Conservation (phyloP, 2,888 invertebrate genomes). For the Chaitophorus viminalis region DNA sequence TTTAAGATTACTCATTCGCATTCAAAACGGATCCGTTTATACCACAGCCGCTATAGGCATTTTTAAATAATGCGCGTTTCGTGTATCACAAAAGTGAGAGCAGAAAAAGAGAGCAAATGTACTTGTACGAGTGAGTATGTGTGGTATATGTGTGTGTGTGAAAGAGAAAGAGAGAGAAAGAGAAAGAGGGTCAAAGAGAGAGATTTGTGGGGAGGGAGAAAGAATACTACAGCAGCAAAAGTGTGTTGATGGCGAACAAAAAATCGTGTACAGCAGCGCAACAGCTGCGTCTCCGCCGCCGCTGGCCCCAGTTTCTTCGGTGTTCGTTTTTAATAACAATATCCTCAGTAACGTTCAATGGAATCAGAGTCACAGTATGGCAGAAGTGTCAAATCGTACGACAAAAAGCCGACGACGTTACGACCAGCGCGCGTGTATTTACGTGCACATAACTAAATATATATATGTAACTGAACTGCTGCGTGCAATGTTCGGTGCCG, state of each 20-base stretch:
- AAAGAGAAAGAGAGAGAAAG: neutral
- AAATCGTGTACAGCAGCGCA: slow-evolving; percentile 6
- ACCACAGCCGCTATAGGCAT: neutral
- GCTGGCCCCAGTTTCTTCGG: slow-evolving; percentile 1
- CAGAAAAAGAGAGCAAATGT: neutral
- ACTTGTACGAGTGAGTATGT: too few species aligned
- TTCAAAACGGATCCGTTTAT: neutral
- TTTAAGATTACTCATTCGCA: neutral
- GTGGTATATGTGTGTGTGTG: too few species aligned
- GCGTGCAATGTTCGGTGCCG: slow-evolving; percentile 24
- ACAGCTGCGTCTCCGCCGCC: slow-evolving; percentile 21
- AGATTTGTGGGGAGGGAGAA: neutral
- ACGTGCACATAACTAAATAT: neutral
- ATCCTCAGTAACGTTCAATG: neutral
- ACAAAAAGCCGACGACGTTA: slow-evolving; percentile 26
- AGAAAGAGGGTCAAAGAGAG: neutral
- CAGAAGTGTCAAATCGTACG: slow-evolving; percentile 17
- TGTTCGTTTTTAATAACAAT: slow-evolving; percentile 28
- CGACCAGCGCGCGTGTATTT: neutral
- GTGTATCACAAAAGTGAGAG: neutral
- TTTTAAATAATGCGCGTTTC: neutral
- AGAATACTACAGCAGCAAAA: neutral
- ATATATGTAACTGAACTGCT: neutral
- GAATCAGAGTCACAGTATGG: neutral
- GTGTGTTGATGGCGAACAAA: neutral